Conservation (phyloP, 2,797 vertebrate genomes). For the Centroberyx gerrardi region DNA sequence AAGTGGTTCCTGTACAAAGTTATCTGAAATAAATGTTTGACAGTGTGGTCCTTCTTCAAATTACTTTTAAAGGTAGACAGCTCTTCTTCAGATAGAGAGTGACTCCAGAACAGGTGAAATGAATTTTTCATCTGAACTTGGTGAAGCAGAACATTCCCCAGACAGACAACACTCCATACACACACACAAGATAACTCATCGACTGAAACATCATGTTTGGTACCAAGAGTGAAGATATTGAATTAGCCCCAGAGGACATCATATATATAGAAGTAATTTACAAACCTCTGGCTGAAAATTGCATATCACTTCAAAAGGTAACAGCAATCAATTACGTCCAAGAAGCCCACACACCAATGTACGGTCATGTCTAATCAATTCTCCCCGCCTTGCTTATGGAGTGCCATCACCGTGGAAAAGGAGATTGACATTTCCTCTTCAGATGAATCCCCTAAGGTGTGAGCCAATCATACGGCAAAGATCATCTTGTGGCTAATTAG, state of each 20-base stretch:
- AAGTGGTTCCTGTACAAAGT: constrained; percentile 12
- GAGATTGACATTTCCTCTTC: neutral
- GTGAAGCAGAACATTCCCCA: neutral
- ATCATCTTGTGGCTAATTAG: neutral
- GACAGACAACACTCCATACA: neutral
- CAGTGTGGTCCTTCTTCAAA: neutral
- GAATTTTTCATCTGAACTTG: neutral
- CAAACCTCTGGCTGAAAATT: no score
- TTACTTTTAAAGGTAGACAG: neutral
- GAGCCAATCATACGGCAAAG: neutral
- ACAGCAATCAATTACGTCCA: constrained; percentile 2
- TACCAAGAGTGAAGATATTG: neutral
- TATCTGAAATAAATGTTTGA: constrained; percentile 23
- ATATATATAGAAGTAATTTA: neutral
- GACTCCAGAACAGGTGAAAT: neutral
- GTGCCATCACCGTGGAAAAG: neutral
- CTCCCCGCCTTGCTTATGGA: neutral
- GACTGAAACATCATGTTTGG: neutral
- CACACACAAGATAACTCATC: no score
- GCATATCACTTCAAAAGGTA: neutral
- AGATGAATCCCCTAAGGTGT: neutral
- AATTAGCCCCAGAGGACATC: neutral
- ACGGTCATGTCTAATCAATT: neutral
- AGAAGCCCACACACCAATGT: neutral
- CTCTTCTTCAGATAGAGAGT: neutral